A percentile compares a stretch with the other conserved stretches of the same genome.
Conservation (phyloP, 2,113 vertebrate genomes). For the Bujurquina vittata region DNA sequence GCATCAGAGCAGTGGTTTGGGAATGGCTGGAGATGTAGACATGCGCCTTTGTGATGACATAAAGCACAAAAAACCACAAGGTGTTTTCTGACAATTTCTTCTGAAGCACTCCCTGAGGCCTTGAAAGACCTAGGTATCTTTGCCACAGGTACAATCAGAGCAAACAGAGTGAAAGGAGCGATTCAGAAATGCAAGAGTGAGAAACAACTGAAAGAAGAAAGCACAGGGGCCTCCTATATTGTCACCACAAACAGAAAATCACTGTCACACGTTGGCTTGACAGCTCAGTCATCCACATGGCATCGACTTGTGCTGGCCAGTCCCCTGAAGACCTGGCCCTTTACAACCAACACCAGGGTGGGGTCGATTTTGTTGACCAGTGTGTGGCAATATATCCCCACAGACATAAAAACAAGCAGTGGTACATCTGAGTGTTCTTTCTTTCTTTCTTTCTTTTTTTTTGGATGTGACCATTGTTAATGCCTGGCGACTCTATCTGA, state of each 20-base stretch:
- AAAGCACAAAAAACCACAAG: not conserved
- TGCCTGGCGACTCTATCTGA: too few relatives aligned
- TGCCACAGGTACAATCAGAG: not conserved
- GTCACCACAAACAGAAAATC: not conserved
- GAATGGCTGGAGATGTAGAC: not conserved
- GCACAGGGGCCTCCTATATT: not conserved
- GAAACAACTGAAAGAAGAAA: not conserved
- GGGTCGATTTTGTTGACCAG: not conserved
- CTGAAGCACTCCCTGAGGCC: constrained; percentile 5
- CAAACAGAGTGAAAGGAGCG: not conserved
- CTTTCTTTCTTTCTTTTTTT: too few relatives aligned
- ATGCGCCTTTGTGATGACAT: not conserved
- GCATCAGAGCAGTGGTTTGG: not conserved
- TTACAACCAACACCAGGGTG: not conserved
- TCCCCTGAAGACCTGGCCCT: not conserved
- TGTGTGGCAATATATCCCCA: not conserved
- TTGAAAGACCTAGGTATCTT: constrained; percentile 2
- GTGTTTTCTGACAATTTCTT: not conserved
- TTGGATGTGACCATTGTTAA: too few relatives aligned
- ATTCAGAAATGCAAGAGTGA: not conserved
- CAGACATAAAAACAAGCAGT: not conserved
- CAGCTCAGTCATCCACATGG: constrained; percentile 6
- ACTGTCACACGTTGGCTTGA: not conserved
- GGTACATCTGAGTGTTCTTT: too few relatives aligned
- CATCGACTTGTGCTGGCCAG: not conserved